A percentile compares a stretch with the other conserved stretches of the same genome.
Evolutionary conservation across 2,888 invertebrate species (phyloP).

Genomic region (Lordiphosa andalusiaca): DNA sequence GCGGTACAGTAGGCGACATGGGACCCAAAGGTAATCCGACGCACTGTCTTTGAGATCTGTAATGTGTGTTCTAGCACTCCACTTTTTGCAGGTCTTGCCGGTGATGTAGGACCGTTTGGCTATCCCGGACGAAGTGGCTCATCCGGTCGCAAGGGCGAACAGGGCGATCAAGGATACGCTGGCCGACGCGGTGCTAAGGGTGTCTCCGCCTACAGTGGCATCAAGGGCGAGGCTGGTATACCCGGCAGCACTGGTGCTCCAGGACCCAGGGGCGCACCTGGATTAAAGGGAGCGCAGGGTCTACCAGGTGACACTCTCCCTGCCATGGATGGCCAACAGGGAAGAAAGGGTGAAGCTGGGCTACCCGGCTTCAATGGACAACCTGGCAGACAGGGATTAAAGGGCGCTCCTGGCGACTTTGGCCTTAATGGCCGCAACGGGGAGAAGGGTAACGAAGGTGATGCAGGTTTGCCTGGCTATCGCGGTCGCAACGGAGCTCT

Average conservation of each 20-base stretch:
- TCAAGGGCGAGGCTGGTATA: conserved; percentile 83
- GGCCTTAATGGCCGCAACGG: conserved; percentile 84
- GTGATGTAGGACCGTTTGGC: conserved; percentile 71
- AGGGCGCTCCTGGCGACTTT: conserved; percentile 79
- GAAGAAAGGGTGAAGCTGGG: conserved; percentile 84
- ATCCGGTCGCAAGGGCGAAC: conserved; percentile 73
- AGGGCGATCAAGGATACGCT: conserved; percentile 64
- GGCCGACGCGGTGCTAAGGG: conserved; percentile 81
- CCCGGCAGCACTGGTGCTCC: conserved; percentile 80
- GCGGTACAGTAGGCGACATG: conserved; percentile 79
- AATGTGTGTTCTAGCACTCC: too few species aligned
- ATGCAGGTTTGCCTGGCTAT: conserved; percentile 76
- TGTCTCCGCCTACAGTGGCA: conserved; percentile 83
- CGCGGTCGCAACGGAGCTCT: conserved; percentile 81
- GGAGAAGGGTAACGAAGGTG: conserved; percentile 81
- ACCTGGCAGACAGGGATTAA: conserved; percentile 81
- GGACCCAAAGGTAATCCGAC: conserved; percentile 74
- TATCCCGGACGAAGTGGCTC: conserved; percentile 64
- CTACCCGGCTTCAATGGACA: conserved; percentile 82
- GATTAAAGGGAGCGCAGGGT: conserved; percentile 83
- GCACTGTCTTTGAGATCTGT: neutral
- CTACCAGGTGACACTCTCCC: conserved; percentile 83
- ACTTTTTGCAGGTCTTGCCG: conserved; percentile 54
- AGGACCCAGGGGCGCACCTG: conserved; percentile 74
- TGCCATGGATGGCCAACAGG: conserved; percentile 81